These are phyloP conservation scores for Halictus ligatus DNA, from an alignment of 2,888 invertebrate species.

Conservation along the genomic window DNA sequence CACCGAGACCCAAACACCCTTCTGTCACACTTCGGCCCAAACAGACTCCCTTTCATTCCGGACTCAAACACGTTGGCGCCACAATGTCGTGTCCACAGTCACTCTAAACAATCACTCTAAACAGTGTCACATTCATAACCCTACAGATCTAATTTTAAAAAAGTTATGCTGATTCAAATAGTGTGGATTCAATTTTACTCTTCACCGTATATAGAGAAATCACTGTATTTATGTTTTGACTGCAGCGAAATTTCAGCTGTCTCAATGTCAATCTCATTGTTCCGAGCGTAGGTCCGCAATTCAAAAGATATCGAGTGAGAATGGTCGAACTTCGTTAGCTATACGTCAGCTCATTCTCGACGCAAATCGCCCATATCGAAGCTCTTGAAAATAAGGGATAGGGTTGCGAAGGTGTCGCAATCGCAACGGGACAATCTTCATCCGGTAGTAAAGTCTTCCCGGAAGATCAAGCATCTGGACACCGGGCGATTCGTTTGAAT, in stretches of 20 bases:
- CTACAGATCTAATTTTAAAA: too few species aligned
- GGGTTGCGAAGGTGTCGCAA: background rate
- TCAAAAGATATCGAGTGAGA: background rate
- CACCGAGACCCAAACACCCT: too few species aligned
- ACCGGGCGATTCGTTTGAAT: background rate
- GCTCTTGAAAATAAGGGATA: background rate
- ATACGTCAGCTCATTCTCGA: background rate
- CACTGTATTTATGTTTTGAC: background rate
- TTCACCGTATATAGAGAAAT: too few species aligned
- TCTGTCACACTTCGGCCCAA: too few species aligned
- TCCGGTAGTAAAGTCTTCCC: background rate
- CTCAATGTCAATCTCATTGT: background rate
- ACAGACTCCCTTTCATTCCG: too few species aligned
- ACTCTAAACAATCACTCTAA: too few species aligned
- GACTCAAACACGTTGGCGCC: too few species aligned
- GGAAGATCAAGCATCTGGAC: constrained; percentile 7
- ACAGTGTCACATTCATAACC: too few species aligned
- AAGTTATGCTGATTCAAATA: too few species aligned
- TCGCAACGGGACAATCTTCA: background rate
- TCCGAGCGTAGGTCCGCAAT: background rate
- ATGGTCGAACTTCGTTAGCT: background rate
- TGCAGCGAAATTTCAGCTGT: background rate
- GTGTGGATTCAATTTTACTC: too few species aligned
- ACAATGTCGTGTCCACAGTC: too few species aligned
- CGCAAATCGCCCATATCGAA: background rate